Evolutionary conservation across 2,888 invertebrate species (phyloP).

Genomic region (Elysia crispata): DNA sequence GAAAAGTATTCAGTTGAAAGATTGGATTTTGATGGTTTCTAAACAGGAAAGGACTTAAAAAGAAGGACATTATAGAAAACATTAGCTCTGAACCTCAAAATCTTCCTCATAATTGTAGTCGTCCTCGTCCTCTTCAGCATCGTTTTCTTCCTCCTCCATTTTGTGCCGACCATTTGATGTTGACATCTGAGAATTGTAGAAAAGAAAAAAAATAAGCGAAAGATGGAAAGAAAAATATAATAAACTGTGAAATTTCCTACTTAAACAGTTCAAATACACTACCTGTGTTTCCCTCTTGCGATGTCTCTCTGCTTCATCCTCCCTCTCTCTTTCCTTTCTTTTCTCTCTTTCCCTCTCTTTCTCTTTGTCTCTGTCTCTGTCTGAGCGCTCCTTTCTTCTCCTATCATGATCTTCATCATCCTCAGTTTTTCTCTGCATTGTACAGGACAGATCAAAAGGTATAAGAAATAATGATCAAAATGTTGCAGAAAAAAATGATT

Average conservation of each 20-base stretch:
- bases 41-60: background rate
- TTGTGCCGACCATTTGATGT: background rate
- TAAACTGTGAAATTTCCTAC: too few species aligned
- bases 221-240: too few species aligned
- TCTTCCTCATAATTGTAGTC: slow-evolving; percentile 57
- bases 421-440: slow-evolving; percentile 9
- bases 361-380: slow-evolving; percentile 27
- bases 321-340: slow-evolving; percentile 45
- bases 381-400: slow-evolving; percentile 29
- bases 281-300: slow-evolving; percentile 34
- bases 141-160: background rate
- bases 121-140: slow-evolving; percentile 40
- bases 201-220: too few species aligned
- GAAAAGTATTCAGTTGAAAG: too few species aligned
- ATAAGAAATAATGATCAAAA: too few species aligned
- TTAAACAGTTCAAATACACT: too few species aligned
- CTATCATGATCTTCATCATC: slow-evolving; percentile 13
- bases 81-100: slow-evolving; percentile 65
- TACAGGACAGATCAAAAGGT: background rate
- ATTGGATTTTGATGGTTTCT: too few species aligned
- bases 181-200: too few species aligned
- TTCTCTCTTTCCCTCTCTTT: slow-evolving; percentile 40
- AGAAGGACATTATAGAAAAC: slow-evolving; percentile 9
- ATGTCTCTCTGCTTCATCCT: slow-evolving; percentile 44
- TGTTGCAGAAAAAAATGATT: too few species aligned